Evolutionary conservation across 30 jellyfish, hydroid and myxozoan genomes (phyloP), one percentile per base, ranked within the genome.

Genomic region (Hydra vulgaris): DNA sequence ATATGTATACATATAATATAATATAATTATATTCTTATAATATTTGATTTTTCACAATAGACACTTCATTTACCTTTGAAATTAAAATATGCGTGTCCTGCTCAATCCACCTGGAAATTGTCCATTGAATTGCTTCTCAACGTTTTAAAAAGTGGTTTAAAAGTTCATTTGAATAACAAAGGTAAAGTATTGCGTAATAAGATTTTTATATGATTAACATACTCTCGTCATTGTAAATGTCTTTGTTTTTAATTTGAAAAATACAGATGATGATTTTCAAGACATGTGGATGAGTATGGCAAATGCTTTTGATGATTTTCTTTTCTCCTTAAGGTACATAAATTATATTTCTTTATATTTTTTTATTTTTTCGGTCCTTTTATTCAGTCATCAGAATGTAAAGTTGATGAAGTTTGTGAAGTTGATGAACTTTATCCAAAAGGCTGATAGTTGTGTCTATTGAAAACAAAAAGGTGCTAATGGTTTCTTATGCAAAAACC

Each of bases 51-150:
- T 40, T 40, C 5, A 7, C 0, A 5, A 23, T 70, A 89, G 96
- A 87, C 95, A 12, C 77, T 90, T 0, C 95, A 90, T 27, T 70
- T 82, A 66, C 97, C 97, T 7, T 74, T 90, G 83, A 90, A 90
- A 66, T 80, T 86, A 83, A 90, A 90, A 27, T 90, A 90, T 83
- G 97, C 95, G 18, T 90, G 97, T 69, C 95, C 95, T 8, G 54
- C 97, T 15, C 97, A 90, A 68, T 73, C 87, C 80, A 86, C 97
- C 40, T 90, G 97, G 97, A 83, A 85, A 21, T 82, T 90, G 1
- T 95, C 95, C 21, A 88, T 83, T 22, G 95, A 90, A 21, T 82
- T 94, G 71, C 86, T 90, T 22, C 70, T 90, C 85, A 82, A 56
- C 25, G 89, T 85, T 54, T 84, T 90, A 23, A 88, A 71, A 7